phyloP scores from a whole-genome alignment of 1,140 invertebrate species.

The Trinorchestia longiramus region DNA sequence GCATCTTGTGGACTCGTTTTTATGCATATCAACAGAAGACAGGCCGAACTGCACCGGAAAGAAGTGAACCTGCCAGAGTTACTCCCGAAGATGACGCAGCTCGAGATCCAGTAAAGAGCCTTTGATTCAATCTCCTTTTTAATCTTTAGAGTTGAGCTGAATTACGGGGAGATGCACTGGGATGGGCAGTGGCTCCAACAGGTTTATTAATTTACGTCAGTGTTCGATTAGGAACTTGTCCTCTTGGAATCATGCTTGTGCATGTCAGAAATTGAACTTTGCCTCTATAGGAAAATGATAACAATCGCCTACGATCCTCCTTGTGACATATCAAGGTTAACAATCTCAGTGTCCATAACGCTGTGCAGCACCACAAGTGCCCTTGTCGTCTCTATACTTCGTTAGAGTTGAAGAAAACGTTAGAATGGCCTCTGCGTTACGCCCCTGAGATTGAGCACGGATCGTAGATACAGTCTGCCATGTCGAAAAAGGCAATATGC shows the following conservation, averaged over 20 bases:
- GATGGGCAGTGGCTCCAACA: neutral
- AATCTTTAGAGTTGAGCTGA: neutral
- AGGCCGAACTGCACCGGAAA: neutral
- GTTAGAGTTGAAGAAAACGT: slow-evolving; percentile 11
- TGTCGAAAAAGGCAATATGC: neutral
- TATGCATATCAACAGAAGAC: neutral
- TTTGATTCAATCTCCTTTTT: neutral
- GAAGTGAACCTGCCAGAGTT: neutral
- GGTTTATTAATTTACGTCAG: neutral
- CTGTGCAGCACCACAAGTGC: neutral
- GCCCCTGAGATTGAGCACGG: slow-evolving; percentile 31
- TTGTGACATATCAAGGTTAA: neutral
- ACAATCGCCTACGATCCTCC: neutral
- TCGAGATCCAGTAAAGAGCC: neutral
- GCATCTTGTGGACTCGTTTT: neutral
- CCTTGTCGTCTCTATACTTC: slow-evolving; percentile 27
- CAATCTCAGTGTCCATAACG: neutral
- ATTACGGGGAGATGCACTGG: neutral
- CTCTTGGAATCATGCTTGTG: neutral
- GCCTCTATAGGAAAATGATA: neutral
- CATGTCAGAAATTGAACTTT: slow-evolving; percentile 16
- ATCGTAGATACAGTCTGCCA: slow-evolving; percentile 8
- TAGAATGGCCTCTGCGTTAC: slow-evolving; percentile 28
- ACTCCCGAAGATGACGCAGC: neutral
- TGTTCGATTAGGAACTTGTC: neutral